A percentile compares a stretch with the other conserved stretches of the same genome.
phyloP scores from a whole-genome alignment of 1,140 invertebrate genomes.

The Chelonus insularis region DNA sequence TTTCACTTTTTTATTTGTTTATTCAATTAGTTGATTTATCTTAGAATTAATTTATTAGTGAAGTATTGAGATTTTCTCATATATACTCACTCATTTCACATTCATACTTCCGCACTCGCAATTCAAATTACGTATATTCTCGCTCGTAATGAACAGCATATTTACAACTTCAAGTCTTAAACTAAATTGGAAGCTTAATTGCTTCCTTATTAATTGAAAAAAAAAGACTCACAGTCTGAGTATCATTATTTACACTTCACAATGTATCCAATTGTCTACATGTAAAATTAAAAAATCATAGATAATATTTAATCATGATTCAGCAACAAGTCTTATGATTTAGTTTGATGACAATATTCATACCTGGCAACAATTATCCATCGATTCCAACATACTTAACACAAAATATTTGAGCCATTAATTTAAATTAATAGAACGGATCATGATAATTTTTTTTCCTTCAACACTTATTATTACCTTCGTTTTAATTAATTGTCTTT shows the following conservation, averaged over 20 bases:
- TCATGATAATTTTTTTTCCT: no score
- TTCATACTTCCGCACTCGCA: background rate
- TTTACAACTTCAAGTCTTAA: background rate
- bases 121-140: background rate
- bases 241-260: no score
- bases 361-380: no score
- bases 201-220: background rate
- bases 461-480: no score
- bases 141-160: background rate
- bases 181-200: no score
- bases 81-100: background rate
- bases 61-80: constrained; percentile 2
- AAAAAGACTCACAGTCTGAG: background rate
- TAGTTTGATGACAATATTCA: no score
- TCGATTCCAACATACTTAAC: no score
- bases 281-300: background rate
- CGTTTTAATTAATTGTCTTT: no score
- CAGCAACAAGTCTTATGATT: no score
- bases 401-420: no score
- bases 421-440: no score
- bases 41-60: background rate
- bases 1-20: background rate
- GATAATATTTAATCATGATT: no score
- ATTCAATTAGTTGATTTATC: background rate
- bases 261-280: background rate